Evolutionary conservation across 2,888 invertebrate genomes (phyloP).

Genomic region (Orthosia cruda): DNA sequence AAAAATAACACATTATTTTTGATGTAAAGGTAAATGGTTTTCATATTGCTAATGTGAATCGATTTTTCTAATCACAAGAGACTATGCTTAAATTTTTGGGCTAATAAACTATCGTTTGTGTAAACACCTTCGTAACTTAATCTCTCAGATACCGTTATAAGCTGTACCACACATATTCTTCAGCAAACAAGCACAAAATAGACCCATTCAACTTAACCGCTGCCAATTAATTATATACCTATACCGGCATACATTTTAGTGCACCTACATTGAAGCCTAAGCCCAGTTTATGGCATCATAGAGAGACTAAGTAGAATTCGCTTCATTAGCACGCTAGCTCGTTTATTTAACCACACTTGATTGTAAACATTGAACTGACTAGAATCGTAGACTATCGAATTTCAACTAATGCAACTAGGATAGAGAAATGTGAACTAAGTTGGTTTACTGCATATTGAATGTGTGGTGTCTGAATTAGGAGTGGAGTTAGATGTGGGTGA

Average conservation of each 20-base stretch:
- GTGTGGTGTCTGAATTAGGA: constrained; percentile 31
- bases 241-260: constrained; percentile 47
- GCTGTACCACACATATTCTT: constrained; percentile 11
- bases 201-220: constrained; percentile 38
- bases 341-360: constrained; percentile 75
- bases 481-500: neutral
- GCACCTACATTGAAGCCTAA: constrained; percentile 61
- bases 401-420: constrained; percentile 81
- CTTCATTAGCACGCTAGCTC: constrained; percentile 84
- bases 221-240: constrained; percentile 56
- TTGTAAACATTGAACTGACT: constrained; percentile 74
- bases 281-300: constrained; percentile 64
- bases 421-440: constrained; percentile 77
- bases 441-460: constrained; percentile 72
- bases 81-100: no score
- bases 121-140: constrained; percentile 1
- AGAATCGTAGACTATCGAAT: constrained; percentile 82
- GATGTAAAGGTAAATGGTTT: neutral
- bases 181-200: constrained; percentile 43
- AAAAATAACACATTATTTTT: no score
- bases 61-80: neutral
- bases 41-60: neutral
- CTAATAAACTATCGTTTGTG: no score
- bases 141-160: constrained; percentile 1
- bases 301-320: constrained; percentile 71